phyloP scores from a whole-genome alignment of 2,797 vertebrate species.

The Psittacula echo region DNA sequence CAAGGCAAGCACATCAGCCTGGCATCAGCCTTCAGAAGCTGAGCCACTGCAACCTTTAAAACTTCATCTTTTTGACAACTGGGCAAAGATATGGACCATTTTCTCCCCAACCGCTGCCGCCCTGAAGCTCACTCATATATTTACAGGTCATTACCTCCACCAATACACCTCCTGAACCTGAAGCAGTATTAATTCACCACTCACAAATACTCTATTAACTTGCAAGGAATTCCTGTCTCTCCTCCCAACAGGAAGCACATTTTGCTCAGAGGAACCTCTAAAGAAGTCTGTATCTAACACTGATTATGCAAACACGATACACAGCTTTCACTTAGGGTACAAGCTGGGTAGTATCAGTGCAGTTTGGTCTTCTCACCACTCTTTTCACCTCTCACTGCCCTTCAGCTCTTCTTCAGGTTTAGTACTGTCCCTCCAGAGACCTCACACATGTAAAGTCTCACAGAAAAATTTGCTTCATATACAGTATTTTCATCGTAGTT shows the following conservation, averaged over 20 bases:
- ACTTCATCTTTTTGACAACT: not conserved
- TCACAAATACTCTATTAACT: not conserved
- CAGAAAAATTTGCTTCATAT: not conserved
- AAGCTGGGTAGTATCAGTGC: not conserved
- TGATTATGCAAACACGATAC: not conserved
- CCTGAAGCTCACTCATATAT: not conserved
- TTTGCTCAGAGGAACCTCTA: not conserved
- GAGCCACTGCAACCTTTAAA: not conserved
- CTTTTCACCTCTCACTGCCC: not conserved
- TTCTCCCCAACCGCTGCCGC: not conserved
- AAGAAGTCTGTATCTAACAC: not conserved
- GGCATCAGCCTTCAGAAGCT: not conserved
- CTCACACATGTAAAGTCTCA: not conserved
- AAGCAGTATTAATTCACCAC: not conserved
- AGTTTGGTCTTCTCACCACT: not conserved
- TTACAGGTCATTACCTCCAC: not conserved
- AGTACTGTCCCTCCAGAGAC: not conserved
- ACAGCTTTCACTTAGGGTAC: not conserved
- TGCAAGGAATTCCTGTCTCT: not conserved
- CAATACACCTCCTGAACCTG: not conserved
- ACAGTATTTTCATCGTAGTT: not conserved
- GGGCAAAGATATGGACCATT: not conserved
- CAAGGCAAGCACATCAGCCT: not conserved
- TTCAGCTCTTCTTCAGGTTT: not conserved
- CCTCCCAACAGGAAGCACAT: not conserved